These are phyloP conservation scores for Esox lucius DNA, from an alignment of 2,797 vertebrate genomes.

Conservation along the genomic window DNA sequence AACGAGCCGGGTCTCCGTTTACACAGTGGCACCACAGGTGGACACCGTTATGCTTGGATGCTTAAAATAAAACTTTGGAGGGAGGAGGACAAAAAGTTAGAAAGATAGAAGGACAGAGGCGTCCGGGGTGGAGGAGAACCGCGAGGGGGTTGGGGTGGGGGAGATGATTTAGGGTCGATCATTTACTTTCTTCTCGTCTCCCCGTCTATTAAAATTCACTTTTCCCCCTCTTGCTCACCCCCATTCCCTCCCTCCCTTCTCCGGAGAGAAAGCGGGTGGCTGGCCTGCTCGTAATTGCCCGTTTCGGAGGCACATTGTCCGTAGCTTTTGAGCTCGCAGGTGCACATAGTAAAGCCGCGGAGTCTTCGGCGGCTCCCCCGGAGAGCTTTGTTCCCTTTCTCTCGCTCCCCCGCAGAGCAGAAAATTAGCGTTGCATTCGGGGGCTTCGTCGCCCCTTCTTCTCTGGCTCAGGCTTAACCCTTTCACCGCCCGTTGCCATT, in stretches of 20 bases:
- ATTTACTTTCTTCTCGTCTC: conserved; percentile 74
- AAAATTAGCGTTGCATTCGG: conserved; percentile 79
- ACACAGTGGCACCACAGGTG: conserved; percentile 21
- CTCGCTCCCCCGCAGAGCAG: conserved; percentile 74
- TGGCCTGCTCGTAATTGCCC: conserved; percentile 76
- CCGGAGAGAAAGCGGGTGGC: conserved; percentile 68
- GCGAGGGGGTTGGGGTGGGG: conserved; percentile 33
- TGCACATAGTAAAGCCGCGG: conserved; percentile 80
- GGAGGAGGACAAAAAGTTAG: conserved; percentile 21
- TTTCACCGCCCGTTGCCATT: conserved; percentile 76
- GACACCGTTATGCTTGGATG: conserved; percentile 8
- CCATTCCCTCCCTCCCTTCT: conserved; percentile 36
- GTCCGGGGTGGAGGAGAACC: conserved; percentile 22
- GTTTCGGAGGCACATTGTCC: conserved; percentile 80
- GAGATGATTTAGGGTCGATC: conserved; percentile 68
- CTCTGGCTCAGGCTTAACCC: conserved; percentile 75
- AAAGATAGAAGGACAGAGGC: conserved; percentile 14
- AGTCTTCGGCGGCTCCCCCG: conserved; percentile 73
- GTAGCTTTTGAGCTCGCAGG: conserved; percentile 80
- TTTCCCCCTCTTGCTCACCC: conserved; percentile 50
- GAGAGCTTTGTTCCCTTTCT: conserved; percentile 76
- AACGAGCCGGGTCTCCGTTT: conserved; percentile 20
- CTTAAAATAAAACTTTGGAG: conserved; percentile 21
- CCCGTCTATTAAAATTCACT: conserved; percentile 70
- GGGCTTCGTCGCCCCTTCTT: conserved; percentile 65